Base-by-base conservation (phyloP, 2,888 invertebrate species). In the Callimorpha dominula region DNA sequence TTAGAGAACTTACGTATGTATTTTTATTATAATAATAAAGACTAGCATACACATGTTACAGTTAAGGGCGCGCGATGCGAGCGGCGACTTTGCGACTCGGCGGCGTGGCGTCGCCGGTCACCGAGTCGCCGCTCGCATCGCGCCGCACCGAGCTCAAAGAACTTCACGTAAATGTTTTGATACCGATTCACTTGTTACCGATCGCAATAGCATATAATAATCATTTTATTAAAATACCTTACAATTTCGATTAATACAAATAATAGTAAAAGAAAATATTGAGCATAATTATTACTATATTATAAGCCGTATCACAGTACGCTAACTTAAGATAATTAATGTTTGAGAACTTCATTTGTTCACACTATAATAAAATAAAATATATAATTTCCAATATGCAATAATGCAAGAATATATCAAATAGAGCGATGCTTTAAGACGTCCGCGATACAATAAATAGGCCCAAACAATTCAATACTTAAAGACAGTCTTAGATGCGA, bases 271-370 rank as follows among this genome's bases (percentile, higher is more conserved):
- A 85, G 86, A 88, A 85, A 88, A 89, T 88, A 90, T 94, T 94
- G 94, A 95, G 94, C 94, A 94, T 89, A 92, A 92, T 85, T 83
- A 85, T 86, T 86, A 90, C 88, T 89, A 91, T 89, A 88, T 88
- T 87, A 91, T 83, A 92, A 93, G 93, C 94, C 94, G 92, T 94
- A 95, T 94, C 94, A 94, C 95, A 94, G 94, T 92, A 94, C 91
- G 89, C 93, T 92, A 94, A 93, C 90, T 92, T 91, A 92, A 93
- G 87, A 82, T 87, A 89, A 85, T 85, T 70, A 46, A 85, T 85
- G 84, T 78, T 85, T 78, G 79, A 82, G 71, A 87, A 85, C 83
- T 82, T 77, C 67, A 75, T 77, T 81, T 78, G 85, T 85, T 81
- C 82, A 72, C 76, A 74, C 50, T 74, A 74, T 65, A 72, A 67